Conservation (phyloP, 2,113 vertebrate genomes). For the Apus apus region DNA sequence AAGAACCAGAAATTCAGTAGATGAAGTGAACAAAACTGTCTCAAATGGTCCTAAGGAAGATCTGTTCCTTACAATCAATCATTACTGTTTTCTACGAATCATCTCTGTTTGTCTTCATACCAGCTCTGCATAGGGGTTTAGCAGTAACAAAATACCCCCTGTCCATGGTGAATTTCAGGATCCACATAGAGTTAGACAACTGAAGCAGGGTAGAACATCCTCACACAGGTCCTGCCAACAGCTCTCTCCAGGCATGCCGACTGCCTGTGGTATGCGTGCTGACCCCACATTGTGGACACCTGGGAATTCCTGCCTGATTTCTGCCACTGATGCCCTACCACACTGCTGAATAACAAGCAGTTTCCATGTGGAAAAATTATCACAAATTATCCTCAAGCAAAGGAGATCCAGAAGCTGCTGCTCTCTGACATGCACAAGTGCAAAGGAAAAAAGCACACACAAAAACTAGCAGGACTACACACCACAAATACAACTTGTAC, state of each 20-base stretch:
- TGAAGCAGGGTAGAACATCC: neutral
- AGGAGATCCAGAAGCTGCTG: neutral
- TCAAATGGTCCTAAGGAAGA: neutral
- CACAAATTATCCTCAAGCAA: neutral
- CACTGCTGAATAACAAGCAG: neutral
- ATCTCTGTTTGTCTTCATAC: neutral
- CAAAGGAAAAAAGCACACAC: fast-evolving
- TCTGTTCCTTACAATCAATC: neutral
- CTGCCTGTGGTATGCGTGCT: fast-evolving
- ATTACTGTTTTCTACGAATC: neutral
- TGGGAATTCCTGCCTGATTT: neutral
- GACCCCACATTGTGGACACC: neutral
- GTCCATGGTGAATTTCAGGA: neutral
- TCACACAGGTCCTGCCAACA: fast-evolving
- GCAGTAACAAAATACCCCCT: neutral
- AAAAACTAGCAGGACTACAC: neutral
- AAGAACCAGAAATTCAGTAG: neutral
- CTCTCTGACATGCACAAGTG: neutral
- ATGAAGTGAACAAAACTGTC: neutral
- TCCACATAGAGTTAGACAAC: neutral
- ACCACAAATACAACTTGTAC: neutral
- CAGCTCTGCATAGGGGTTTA: neutral
- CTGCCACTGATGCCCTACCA: neutral
- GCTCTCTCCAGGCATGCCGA: neutral
- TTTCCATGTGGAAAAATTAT: neutral